Evolutionary conservation across 2,888 invertebrate genomes (phyloP).

Genomic region (Phalangium opilio): DNA sequence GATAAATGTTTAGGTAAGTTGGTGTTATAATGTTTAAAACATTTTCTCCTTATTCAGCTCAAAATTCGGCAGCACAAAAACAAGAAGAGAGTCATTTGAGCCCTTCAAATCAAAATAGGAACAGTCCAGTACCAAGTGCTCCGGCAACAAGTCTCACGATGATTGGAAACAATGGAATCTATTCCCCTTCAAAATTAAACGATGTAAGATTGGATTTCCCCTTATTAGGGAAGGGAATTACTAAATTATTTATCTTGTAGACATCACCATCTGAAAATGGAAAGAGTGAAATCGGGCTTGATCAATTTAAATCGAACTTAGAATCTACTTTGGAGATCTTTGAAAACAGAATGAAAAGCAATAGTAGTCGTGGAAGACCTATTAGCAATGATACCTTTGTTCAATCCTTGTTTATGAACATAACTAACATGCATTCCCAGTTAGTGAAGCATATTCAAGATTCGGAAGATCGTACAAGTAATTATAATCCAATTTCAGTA

Average conservation of each 20-base stretch:
- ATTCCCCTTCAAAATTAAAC: too few species aligned
- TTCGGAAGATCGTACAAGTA: slow-evolving; percentile 38
- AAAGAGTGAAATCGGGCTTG: too few species aligned
- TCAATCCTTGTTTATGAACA: slow-evolving; percentile 88
- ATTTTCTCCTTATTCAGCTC: too few species aligned
- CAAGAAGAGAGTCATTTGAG: slow-evolving; percentile 22
- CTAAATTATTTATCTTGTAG: too few species aligned
- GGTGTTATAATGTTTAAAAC: too few species aligned
- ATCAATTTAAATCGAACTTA: slow-evolving; percentile 70
- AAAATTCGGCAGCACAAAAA: slow-evolving; percentile 24
- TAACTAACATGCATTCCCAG: slow-evolving; percentile 89
- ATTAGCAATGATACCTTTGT: slow-evolving; percentile 95
- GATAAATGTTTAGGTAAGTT: too few species aligned
- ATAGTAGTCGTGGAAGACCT: slow-evolving; percentile 77
- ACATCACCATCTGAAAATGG: too few species aligned
- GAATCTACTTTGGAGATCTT: slow-evolving; percentile 90
- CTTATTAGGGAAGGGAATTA: not conserved
- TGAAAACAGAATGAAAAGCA: slow-evolving; percentile 95
- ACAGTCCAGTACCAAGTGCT: slow-evolving; percentile 21
- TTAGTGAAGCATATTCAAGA: slow-evolving; percentile 71
- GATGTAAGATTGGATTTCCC: too few species aligned
- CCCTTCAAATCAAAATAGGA: slow-evolving; percentile 18
- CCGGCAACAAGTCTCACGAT: slow-evolving; percentile 15
- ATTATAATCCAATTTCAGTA: too few species aligned
- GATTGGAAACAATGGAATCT: slow-evolving; percentile 12